Evolutionary conservation across 2,113 vertebrate species (phyloP).

Genomic region (Myiozetetes cayanensis): DNA sequence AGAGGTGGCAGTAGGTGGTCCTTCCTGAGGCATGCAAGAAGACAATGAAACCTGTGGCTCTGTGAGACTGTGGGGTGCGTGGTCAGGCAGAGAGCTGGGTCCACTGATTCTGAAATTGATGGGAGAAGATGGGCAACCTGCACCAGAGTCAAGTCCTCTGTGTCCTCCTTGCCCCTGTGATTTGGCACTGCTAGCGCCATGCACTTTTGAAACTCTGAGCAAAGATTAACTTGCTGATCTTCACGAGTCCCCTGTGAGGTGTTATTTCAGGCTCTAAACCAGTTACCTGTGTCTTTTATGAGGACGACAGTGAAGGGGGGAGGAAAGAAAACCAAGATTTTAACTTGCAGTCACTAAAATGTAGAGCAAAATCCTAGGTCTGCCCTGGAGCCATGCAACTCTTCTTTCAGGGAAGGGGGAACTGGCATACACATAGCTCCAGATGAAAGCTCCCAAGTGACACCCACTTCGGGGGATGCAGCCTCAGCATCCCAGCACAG

Average conservation of each 20-base stretch:
- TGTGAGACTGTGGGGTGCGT: not conserved
- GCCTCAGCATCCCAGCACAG: not conserved
- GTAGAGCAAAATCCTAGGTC: constrained; percentile 24
- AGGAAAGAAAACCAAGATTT: constrained; percentile 3
- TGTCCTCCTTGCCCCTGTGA: not conserved
- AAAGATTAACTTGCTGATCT: constrained; percentile 40
- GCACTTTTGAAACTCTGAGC: not conserved
- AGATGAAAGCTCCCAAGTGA: not conserved
- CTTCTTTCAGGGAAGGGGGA: not conserved
- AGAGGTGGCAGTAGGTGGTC: not conserved
- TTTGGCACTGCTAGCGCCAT: not conserved
- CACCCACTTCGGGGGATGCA: not conserved
- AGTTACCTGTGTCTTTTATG: constrained; percentile 50
- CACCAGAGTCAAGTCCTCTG: not conserved
- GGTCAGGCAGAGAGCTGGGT: not conserved
- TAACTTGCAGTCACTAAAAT: constrained; percentile 36
- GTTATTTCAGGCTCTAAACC: constrained; percentile 62
- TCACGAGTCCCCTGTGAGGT: constrained; percentile 16
- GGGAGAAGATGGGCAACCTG: not conserved
- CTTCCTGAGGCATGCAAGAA: not conserved
- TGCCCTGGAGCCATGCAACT: constrained; percentile 7
- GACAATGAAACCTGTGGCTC: not conserved
- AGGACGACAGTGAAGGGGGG: not conserved
- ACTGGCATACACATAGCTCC: not conserved
- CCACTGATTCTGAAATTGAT: not conserved